Percentiles rank a stretch among this genome's conserved stretches.
Evolutionary conservation across 2,113 vertebrate genomes (phyloP).

Genomic region (Mugil cephalus): DNA sequence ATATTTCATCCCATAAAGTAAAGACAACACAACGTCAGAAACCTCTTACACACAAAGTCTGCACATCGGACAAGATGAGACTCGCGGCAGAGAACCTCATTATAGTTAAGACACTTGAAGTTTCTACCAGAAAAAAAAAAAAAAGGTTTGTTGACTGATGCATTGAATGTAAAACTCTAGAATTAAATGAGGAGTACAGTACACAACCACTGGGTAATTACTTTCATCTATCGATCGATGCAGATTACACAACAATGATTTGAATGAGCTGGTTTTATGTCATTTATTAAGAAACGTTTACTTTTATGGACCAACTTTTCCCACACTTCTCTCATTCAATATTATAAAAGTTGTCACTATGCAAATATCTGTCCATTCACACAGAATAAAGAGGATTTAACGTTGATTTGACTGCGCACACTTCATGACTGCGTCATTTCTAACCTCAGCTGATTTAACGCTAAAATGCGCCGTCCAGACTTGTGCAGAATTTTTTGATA

Average conservation of each 20-base stretch:
- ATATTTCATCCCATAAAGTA: conserved; percentile 44
- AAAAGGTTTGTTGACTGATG: conserved; percentile 10
- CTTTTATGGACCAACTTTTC: no score
- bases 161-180: not conserved
- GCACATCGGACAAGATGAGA: conserved; percentile 48
- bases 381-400: no score
- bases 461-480: no score
- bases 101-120: conserved; percentile 16
- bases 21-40: conserved; percentile 15
- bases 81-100: conserved; percentile 31
- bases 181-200: conserved; percentile 12
- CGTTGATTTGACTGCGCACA: no score
- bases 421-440: not conserved
- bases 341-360: no score
- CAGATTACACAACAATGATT: no score
- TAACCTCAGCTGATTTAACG: not conserved
- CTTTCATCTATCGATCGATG: no score
- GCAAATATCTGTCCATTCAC: no score
- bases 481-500: no score
- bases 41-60: conserved; percentile 12
- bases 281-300: no score
- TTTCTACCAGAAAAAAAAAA: conserved; percentile 9
- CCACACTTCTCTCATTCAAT: no score
- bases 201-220: not conserved
- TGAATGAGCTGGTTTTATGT: no score